A percentile compares a stretch with the other conserved stretches of the same genome.
Conservation (phyloP, 2,888 invertebrate species). For the Nycteola revayana region DNA sequence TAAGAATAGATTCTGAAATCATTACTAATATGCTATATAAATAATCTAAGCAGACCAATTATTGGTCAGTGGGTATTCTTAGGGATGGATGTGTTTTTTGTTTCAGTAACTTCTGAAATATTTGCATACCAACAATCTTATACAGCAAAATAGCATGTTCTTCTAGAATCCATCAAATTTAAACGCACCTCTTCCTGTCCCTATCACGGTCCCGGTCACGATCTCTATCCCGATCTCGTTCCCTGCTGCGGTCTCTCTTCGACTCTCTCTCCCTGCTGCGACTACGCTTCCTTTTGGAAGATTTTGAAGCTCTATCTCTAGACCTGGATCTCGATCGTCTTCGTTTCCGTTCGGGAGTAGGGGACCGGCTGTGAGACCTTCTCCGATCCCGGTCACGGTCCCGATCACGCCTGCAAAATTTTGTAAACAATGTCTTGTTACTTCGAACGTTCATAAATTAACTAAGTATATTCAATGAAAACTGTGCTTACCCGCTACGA, state of each 20-base stretch:
- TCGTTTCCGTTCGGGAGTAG: constrained; percentile 79
- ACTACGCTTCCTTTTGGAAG: constrained; percentile 84
- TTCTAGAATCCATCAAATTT: too few species aligned
- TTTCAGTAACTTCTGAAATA: too few species aligned
- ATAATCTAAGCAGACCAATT: too few species aligned
- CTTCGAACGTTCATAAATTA: background rate
- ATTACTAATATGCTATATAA: too few species aligned
- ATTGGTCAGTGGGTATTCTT: too few species aligned
- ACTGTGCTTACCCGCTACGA: constrained; percentile 63
- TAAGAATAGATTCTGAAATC: too few species aligned
- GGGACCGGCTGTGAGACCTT: constrained; percentile 83
- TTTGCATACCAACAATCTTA: too few species aligned
- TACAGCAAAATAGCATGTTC: too few species aligned
- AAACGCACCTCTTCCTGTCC: constrained; percentile 56
- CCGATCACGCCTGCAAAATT: constrained; percentile 63
- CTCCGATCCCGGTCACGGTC: constrained; percentile 75
- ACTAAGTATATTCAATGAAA: background rate
- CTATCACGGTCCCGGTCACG: constrained; percentile 37
- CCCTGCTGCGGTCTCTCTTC: constrained; percentile 78
- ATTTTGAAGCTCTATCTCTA: constrained; percentile 82
- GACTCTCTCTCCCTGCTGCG: constrained; percentile 85
- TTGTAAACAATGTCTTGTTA: constrained; percentile 1
- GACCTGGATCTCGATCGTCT: constrained; percentile 83
- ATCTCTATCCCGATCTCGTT: constrained; percentile 57
- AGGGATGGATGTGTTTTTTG: too few species aligned